Percentiles rank a stretch among this genome's conserved stretches.
phyloP scores from a whole-genome alignment of 2,888 invertebrate genomes.

The Hemicrepidius hirtus region DNA sequence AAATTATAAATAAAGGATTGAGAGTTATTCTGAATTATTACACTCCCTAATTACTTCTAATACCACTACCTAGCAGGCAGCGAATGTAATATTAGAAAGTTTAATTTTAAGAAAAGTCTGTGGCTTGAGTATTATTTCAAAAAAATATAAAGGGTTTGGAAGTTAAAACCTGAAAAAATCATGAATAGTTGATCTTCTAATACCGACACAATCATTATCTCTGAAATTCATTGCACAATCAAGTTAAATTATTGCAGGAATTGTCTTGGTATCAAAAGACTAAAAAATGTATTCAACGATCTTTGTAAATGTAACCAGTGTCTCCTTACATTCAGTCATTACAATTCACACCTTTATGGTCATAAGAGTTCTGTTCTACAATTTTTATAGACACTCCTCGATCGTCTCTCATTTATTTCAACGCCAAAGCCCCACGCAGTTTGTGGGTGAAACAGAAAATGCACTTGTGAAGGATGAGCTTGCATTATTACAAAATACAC shows the following conservation, averaged over 20 bases:
- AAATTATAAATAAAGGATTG: too few species aligned
- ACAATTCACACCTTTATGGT: conserved; percentile 45
- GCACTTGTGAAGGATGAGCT: conserved; percentile 46
- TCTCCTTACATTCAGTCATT: conserved; percentile 35
- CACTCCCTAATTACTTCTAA: too few species aligned
- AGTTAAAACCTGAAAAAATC: too few species aligned
- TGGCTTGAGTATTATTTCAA: too few species aligned
- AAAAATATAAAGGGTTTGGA: too few species aligned
- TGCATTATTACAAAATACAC: conserved; percentile 51
- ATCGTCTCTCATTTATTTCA: conserved; percentile 48
- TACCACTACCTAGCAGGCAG: too few species aligned
- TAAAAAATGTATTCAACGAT: conserved; percentile 2
- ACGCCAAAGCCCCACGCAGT: conserved; percentile 45
- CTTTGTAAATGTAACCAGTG: conserved; percentile 26
- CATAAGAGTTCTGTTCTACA: conserved; percentile 46
- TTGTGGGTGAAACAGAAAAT: conserved; percentile 49
- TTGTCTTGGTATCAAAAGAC: neutral
- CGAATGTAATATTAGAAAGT: too few species aligned
- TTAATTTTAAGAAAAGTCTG: too few species aligned
- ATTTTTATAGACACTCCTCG: conserved; percentile 49
- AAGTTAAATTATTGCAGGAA: neutral
- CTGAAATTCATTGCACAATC: too few species aligned
- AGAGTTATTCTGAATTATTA: too few species aligned
- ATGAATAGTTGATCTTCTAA: too few species aligned
- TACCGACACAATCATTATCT: too few species aligned